Evolutionary conservation across 2,888 invertebrate species (phyloP).

Genomic region (Sicus ferrugineus): DNA sequence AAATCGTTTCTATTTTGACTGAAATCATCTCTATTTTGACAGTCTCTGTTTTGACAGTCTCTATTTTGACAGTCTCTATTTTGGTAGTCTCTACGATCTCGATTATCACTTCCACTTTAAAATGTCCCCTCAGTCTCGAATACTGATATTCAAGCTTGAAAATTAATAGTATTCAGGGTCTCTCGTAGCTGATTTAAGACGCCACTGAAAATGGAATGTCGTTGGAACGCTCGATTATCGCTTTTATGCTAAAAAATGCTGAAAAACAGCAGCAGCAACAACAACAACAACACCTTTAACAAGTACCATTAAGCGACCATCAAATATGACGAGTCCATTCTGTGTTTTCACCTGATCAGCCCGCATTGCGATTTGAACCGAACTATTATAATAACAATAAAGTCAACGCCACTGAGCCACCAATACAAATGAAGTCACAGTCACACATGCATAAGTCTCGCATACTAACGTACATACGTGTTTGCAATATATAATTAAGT

Average conservation of each 20-base stretch:
- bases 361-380: conserved; percentile 55
- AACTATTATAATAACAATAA: conserved; percentile 38
- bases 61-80: no score
- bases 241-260: neutral
- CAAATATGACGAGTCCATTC: conserved; percentile 22
- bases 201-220: no score
- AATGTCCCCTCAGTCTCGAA: no score
- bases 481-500: conserved; percentile 38
- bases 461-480: neutral
- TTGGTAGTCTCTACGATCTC: no score
- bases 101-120: no score
- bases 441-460: neutral
- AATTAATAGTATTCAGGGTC: no score
- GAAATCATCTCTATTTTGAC: no score
- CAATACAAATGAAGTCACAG: neutral
- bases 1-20: no score
- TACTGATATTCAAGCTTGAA: no score
- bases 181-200: no score
- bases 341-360: conserved; percentile 59
- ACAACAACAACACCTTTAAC: neutral
- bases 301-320: conserved; percentile 2
- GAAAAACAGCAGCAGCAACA: neutral
- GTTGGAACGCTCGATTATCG: no score
- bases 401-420: conserved; percentile 36
- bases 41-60: no score